A percentile compares a stretch with the other conserved stretches of the same genome.
Conservation (phyloP, 2,797 vertebrate genomes). For the Tokudaia muenninki region DNA sequence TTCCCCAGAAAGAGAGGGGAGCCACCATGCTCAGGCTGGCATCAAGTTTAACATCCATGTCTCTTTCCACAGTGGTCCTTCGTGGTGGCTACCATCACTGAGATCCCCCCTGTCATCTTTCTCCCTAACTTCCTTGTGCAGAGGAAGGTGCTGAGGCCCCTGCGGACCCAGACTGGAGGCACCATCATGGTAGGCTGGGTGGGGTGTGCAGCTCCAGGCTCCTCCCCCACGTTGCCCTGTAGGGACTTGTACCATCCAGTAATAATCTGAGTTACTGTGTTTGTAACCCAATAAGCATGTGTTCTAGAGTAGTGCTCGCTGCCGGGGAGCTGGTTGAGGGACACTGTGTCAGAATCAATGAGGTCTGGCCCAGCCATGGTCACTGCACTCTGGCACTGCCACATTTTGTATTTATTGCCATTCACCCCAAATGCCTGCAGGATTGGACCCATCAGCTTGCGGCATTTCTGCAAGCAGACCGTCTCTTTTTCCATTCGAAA, state of each 20-base stretch:
- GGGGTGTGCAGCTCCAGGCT: background rate
- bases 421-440: background rate
- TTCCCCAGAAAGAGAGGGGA: background rate
- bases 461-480: background rate
- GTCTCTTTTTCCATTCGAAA: background rate
- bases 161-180: constrained; percentile 96
- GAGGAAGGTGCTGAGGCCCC: constrained; percentile 94
- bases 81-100: constrained; percentile 96
- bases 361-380: background rate
- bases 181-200: constrained; percentile 95
- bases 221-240: background rate
- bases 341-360: background rate
- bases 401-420: background rate
- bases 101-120: constrained; percentile 96
- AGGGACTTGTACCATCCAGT: background rate
- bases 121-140: constrained; percentile 98
- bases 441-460: background rate
- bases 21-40: background rate
- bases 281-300: background rate
- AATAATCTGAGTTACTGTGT: background rate
- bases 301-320: background rate
- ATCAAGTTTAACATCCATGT: background rate
- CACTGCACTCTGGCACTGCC: background rate
- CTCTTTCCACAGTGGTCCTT: constrained; percentile 93
- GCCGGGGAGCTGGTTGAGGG: background rate